phyloP scores from a whole-genome alignment of 2,113 vertebrate species.

The Upupa epops region DNA sequence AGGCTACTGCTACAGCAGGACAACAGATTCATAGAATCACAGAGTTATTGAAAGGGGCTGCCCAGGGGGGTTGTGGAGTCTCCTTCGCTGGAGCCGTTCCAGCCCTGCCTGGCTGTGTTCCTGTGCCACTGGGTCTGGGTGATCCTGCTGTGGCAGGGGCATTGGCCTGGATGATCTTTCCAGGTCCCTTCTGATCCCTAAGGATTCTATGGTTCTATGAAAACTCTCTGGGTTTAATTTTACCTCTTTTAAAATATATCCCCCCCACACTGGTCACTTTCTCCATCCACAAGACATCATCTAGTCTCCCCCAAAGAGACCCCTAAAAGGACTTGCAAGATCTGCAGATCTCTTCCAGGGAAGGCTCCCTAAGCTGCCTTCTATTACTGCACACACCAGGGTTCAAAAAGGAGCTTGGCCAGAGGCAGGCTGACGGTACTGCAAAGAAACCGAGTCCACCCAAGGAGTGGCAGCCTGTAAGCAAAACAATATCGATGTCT shows the following conservation, averaged over 20 bases:
- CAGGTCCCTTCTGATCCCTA: too few relatives aligned
- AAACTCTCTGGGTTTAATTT: too few relatives aligned
- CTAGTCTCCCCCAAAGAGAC: neutral
- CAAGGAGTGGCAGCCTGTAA: neutral
- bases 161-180: too few relatives aligned
- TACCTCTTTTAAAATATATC: too few relatives aligned
- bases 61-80: too few relatives aligned
- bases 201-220: too few relatives aligned
- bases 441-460: slow-evolving; percentile 1
- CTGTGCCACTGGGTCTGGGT: too few relatives aligned
- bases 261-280: neutral
- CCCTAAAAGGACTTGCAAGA: neutral
- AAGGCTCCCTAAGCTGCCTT: neutral
- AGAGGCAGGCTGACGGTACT: slow-evolving; percentile 10
- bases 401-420: neutral
- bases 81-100: too few relatives aligned
- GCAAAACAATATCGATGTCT: slow-evolving; percentile 33
- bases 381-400: neutral
- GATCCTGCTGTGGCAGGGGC: too few relatives aligned
- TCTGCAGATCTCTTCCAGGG: slow-evolving; percentile 12
- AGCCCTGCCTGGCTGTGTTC: too few relatives aligned
- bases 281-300: accelerated
- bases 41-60: too few relatives aligned
- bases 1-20: neutral
- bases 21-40: neutral